Conservation (phyloP, 2,113 vertebrate genomes). For the Pipra filicauda region DNA sequence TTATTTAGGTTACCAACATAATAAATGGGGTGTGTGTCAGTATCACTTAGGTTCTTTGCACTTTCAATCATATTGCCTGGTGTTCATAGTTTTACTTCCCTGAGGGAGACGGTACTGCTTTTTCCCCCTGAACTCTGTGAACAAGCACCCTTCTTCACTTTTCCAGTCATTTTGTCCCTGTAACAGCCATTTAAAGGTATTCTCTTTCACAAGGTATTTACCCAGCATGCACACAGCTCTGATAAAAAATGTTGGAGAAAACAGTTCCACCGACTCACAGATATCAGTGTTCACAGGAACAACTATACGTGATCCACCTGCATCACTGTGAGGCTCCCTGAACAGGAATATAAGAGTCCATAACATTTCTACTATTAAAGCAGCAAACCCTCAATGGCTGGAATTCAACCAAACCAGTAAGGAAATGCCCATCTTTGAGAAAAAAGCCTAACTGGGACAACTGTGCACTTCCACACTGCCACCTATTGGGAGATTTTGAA, state of each 20-base stretch:
- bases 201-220: neutral
- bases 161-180: neutral
- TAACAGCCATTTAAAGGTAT: neutral
- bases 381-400: neutral
- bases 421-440: neutral
- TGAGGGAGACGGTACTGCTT: neutral
- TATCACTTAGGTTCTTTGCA: neutral
- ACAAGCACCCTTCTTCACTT: neutral
- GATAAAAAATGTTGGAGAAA: neutral
- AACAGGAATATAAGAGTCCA: neutral
- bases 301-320: neutral
- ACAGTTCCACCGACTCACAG: neutral
- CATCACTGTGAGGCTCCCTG: neutral
- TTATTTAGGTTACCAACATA: neutral
- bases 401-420: neutral
- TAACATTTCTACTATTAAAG: neutral
- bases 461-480: conserved; percentile 34
- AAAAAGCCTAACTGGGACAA: neutral
- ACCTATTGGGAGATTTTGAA: conserved; percentile 19
- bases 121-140: neutral
- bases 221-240: neutral
- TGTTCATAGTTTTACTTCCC: neutral
- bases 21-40: neutral
- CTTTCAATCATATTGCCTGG: neutral
- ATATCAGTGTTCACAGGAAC: no score